Percentiles rank a stretch among this genome's conserved stretches.
phyloP scores from a whole-genome alignment of 2,797 vertebrate species.

The Chloroceryle amazona region DNA sequence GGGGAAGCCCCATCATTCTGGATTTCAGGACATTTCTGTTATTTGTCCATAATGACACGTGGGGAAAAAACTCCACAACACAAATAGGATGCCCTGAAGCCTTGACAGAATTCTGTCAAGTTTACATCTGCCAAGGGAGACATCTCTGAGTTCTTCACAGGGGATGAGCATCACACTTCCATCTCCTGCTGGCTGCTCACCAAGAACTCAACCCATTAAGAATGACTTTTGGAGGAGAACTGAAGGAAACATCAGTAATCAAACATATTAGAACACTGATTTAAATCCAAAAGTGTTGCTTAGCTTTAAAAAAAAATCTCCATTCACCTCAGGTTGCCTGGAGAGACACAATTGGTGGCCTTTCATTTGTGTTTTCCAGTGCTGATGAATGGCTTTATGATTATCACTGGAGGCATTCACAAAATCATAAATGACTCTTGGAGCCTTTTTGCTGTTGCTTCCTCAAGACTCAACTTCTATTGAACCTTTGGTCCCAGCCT shows the following conservation, averaged over 20 bases:
- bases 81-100: background rate
- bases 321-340: background rate
- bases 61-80: background rate
- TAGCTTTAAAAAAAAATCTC: background rate
- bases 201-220: background rate
- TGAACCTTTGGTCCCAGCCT: background rate
- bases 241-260: background rate
- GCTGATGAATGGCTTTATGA: background rate
- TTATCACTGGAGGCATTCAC: background rate
- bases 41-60: background rate
- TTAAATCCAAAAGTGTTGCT: background rate
- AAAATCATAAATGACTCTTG: background rate
- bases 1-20: rapidly evolving
- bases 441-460: background rate
- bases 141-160: background rate
- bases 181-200: background rate
- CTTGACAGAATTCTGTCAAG: background rate
- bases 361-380: background rate
- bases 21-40: background rate
- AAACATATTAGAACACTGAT: background rate
- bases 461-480: background rate
- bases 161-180: background rate
- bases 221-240: background rate
- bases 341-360: background rate
- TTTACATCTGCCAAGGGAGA: background rate